Base-by-base conservation (phyloP, 2,888 invertebrate species). In the Meliscaeva auricollis region DNA sequence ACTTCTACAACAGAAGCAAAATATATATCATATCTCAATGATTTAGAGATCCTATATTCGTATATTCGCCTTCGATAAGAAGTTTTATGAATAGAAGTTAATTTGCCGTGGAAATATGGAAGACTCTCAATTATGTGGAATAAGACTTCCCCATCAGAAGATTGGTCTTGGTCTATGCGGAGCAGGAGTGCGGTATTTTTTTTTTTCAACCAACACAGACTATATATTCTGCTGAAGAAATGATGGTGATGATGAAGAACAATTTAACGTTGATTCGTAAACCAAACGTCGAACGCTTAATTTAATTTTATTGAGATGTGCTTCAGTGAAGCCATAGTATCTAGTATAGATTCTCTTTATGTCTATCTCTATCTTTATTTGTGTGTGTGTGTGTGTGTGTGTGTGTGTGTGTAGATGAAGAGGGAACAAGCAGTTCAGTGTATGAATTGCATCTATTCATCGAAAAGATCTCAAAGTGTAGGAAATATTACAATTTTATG, bases 61-160 rank as follows among this genome's bases (percentile, higher is more conserved):
- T 9, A 38, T 64, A 73, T 64, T 78, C 56, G 69, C 46, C 52
- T 78, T 50, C 56, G 56, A 74, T 58, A 79, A 79, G 79, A 79
- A 79, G 79, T 66, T 84, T 70, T 75, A 84, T 84, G 83, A 84
- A 84, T 84, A 70, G 83, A 75, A 79, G 74, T 72, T 84, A 79
- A 84, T 84, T 84, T 70, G 38, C 50, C 70, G 70, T 70, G 64
- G 58, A 70, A 66, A 60, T 70, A 35, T 68, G 44, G 22, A 60
- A 38, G 44, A 9, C 1, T 41, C 17, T 13, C 38, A 8, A 38
- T 38, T 38, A 38, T 38, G 38, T 9, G 9, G 6, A 2, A 13
- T 26, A 30, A 32, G 35, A n/a, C 8, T 9, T 7, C 15, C 6
- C 22, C 46, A n/a, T n/a, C n/a, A n/a, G n/a, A 48, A 32, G 32